Percentiles rank a stretch among this genome's conserved stretches.
phyloP scores from a whole-genome alignment of 2,113 vertebrate genomes.

The Tricholaema leucomelas region DNA sequence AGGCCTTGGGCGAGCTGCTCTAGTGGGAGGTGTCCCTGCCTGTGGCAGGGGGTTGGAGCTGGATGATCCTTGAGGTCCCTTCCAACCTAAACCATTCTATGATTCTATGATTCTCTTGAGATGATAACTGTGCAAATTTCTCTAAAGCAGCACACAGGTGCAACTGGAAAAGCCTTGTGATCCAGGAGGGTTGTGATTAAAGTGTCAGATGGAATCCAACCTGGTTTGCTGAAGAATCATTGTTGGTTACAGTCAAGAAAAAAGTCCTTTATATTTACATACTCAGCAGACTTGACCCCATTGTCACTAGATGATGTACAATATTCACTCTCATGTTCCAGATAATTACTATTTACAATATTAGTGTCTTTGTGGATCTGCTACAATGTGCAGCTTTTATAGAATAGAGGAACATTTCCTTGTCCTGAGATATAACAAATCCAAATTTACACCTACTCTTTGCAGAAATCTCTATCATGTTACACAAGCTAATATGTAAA shows the following conservation, averaged over 20 bases:
- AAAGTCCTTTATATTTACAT: neutral
- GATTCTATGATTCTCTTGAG: too few relatives aligned
- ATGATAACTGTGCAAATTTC: neutral
- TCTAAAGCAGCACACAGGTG: neutral
- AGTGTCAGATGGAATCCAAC: neutral
- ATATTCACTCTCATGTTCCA: neutral
- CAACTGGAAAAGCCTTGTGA: neutral
- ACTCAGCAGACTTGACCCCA: neutral
- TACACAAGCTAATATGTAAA: neutral
- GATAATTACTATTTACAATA: neutral
- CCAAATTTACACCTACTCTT: neutral
- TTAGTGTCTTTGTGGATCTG: neutral
- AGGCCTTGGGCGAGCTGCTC: too few relatives aligned
- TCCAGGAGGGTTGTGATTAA: neutral
- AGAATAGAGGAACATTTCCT: neutral
- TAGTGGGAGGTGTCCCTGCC: too few relatives aligned
- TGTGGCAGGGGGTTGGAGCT: too few relatives aligned
- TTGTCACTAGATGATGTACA: neutral
- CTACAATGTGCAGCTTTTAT: neutral
- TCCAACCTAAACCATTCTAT: too few relatives aligned
- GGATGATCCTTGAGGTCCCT: too few relatives aligned
- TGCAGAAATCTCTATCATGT: neutral
- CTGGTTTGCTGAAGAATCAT: neutral
- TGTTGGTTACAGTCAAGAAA: neutral
- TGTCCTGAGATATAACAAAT: neutral